Base-by-base conservation (phyloP, 2,113 vertebrate species). In the Oplegnathus fasciatus region DNA sequence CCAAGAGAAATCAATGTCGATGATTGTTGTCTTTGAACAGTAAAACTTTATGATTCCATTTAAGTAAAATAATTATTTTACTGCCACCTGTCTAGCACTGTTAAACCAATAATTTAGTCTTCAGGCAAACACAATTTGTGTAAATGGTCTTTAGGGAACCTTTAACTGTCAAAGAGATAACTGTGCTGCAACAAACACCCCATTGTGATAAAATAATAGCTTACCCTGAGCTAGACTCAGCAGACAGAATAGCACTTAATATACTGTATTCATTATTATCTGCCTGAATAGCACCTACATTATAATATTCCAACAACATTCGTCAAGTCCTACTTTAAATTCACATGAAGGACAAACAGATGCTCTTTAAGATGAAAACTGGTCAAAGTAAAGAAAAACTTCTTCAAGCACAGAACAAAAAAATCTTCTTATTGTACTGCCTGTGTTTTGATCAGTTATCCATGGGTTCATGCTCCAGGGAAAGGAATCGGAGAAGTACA, bases 371-470 rank as follows among this genome's bases (percentile, higher is more conserved):
- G 28, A 46, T 44, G 8, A 44, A 80, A 37, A 30, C 54, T 54
- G 30, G 32, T 20, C 32, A 40, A 46, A 46, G 26, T 44, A 18
- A 75, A 52, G 57, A 64, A 50, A 22, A 64, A 48, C 5, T 5
- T n/a, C 37, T 46, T 32, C 42, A 62, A 26, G 13, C 42, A 75
- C 20, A 55, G 17, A 11, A 22, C 24, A 42, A 14, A 9, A 18
- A 26, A 10, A 22, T 60, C 6, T 55, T 57, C 37, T 7, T 26
- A 18, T 10, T 75, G 28, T 7, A 30, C 24, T 37, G 28, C 28
- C 28, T 50, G 18, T 62, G 37, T 37, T 74, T 48, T 74, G 15
- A 66, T 62, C 55, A 54, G n/a, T 60, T 37, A 75, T 58, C 20
- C 46, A 66, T 32, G 17, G 20, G 11, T 44, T 67, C 40, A n/a